These are phyloP conservation scores for Leptinotarsa peninsularis DNA, from an alignment of 2,888 invertebrate species.

Conservation along the genomic window DNA sequence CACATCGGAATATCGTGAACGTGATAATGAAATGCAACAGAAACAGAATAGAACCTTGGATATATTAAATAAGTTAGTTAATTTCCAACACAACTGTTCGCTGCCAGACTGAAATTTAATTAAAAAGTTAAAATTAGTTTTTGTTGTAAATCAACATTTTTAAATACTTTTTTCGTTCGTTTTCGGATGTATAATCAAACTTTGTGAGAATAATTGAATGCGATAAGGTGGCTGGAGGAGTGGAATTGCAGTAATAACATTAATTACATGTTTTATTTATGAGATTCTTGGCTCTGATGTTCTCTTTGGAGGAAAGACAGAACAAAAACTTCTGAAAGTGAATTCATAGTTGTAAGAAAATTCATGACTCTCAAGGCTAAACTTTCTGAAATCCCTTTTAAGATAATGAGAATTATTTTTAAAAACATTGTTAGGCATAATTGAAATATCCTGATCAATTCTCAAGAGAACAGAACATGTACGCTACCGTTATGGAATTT, in stretches of 20 bases:
- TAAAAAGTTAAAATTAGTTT: conserved; percentile 68
- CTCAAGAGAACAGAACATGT: neutral
- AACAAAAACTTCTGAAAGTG: neutral
- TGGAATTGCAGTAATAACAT: conserved; percentile 51
- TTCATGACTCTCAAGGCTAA: neutral
- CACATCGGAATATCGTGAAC: conserved; percentile 45
- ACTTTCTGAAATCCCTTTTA: neutral
- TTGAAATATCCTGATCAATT: too few relatives aligned
- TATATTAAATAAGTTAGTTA: conserved; percentile 62
- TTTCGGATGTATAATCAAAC: conserved; percentile 56
- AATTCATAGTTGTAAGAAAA: neutral
- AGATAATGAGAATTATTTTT: too few relatives aligned
- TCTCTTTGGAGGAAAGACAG: neutral
- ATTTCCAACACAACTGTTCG: conserved; percentile 62
- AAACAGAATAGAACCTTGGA: conserved; percentile 48
- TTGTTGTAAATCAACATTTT: conserved; percentile 66
- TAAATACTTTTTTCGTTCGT: conserved; percentile 59
- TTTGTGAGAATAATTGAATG: conserved; percentile 58
- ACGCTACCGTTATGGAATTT: neutral
- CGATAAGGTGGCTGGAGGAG: conserved; percentile 53
- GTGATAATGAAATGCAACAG: conserved; percentile 49
- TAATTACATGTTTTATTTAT: conserved; percentile 54
- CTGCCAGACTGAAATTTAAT: conserved; percentile 63
- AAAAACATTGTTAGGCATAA: too few relatives aligned
- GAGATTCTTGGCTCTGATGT: conserved; percentile 18